Conservation (phyloP, 2,113 vertebrate genomes). For the Dryoscopus gambensis region DNA sequence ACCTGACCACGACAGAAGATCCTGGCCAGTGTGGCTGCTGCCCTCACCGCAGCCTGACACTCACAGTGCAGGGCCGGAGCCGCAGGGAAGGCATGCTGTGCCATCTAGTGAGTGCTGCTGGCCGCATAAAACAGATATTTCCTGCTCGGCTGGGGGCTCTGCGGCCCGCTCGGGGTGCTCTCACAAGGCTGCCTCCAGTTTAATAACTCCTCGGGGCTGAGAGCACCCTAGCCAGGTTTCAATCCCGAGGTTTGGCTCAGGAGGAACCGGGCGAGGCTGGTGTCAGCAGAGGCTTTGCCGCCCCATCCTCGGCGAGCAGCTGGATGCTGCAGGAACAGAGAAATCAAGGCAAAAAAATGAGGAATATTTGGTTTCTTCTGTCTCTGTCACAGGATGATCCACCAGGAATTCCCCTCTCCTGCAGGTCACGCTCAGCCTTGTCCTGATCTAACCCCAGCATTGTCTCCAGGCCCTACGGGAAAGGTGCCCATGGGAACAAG, state of each 20-base stretch:
- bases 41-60: rapidly evolving
- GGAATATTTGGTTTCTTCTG: not conserved
- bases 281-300: not conserved
- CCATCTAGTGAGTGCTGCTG: not conserved
- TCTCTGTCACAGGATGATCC: not conserved
- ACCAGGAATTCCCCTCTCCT: not conserved
- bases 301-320: rapidly evolving
- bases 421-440: rapidly evolving
- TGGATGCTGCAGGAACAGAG: not conserved
- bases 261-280: not conserved
- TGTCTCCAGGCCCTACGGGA: rapidly evolving
- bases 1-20: rapidly evolving
- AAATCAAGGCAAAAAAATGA: rapidly evolving
- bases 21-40: not conserved
- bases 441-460: not conserved
- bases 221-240: not conserved
- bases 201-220: not conserved
- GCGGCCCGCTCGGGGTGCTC: rapidly evolving
- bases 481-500: not conserved
- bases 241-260: not conserved
- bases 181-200: not conserved
- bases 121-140: rapidly evolving
- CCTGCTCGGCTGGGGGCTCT: rapidly evolving
- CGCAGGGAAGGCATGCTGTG: not conserved
- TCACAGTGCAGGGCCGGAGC: rapidly evolving